These are phyloP conservation scores for Lathamus discolor DNA, from an alignment of 2,113 vertebrate species.

Conservation along the genomic window DNA sequence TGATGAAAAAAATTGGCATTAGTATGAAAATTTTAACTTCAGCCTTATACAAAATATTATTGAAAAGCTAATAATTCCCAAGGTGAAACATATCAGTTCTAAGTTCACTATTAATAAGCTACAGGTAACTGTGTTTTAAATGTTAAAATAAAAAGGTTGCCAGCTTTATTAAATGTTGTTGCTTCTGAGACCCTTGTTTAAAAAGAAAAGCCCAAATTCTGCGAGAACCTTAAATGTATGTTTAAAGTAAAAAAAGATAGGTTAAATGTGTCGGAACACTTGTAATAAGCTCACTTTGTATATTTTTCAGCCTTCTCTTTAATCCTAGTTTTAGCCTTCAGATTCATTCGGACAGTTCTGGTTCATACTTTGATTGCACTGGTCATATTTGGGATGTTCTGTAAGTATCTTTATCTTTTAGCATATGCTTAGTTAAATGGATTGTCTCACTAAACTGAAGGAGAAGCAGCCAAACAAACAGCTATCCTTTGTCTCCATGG, in stretches of 20 bases:
- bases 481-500: background rate
- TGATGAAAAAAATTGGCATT: background rate
- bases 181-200: background rate
- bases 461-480: background rate
- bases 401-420: constrained; percentile 71
- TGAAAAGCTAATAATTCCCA: background rate
- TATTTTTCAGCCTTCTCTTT: constrained; percentile 75
- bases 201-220: background rate
- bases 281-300: background rate
- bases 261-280: background rate
- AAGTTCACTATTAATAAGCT: background rate
- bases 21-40: background rate
- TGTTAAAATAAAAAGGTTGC: background rate
- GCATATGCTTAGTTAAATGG: background rate
- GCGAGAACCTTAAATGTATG: background rate
- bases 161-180: background rate
- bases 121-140: background rate
- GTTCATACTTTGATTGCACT: constrained; percentile 76
- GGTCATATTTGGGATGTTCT: constrained; percentile 73
- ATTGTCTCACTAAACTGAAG: background rate
- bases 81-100: background rate
- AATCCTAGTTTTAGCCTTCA: constrained; percentile 71
- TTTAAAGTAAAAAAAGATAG: background rate
- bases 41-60: background rate
- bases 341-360: constrained; percentile 70